Conservation (phyloP, 92 coral and sea anemone species). For the Bergia puertoricense region DNA sequence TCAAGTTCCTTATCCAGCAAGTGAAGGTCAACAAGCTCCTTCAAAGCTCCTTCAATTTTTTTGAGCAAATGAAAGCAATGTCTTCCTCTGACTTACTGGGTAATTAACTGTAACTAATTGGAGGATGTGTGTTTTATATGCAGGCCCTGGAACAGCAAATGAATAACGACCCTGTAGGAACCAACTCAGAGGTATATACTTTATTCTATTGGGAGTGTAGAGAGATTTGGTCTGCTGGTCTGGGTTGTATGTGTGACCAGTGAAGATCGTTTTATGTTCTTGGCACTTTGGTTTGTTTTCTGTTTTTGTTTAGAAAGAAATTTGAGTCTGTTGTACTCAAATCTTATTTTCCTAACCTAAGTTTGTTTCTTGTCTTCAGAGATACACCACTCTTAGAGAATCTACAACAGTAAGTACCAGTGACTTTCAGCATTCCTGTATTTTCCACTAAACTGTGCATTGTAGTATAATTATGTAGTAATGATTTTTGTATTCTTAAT, state of each 20-base stretch:
- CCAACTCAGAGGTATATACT: constrained; percentile 63
- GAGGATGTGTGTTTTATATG: not conserved
- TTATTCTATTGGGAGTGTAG: not conserved
- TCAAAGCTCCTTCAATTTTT: too few species aligned
- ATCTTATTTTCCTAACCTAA: not conserved
- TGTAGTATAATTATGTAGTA: not conserved
- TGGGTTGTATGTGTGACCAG: too few species aligned
- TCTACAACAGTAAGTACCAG: constrained; percentile 72
- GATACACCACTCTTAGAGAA: constrained; percentile 80
- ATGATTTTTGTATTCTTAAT: not conserved
- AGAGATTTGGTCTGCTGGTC: not conserved
- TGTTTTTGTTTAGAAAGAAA: not conserved
- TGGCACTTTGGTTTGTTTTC: too few species aligned
- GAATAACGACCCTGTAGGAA: constrained; percentile 71
- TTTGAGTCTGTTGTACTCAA: not conserved
- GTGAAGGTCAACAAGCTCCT: too few species aligned
- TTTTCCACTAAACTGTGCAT: too few species aligned
- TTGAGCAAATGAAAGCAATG: not conserved
- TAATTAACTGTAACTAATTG: not conserved
- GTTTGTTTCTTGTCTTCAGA: constrained; percentile 47
- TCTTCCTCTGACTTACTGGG: not conserved
- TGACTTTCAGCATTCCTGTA: too few species aligned
- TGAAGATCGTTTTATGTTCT: too few species aligned
- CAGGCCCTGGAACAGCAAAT: constrained; percentile 73
- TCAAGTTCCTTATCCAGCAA: too few species aligned